Evolutionary conservation across 2,888 invertebrate genomes (phyloP).

Genomic region (Labia minor): DNA sequence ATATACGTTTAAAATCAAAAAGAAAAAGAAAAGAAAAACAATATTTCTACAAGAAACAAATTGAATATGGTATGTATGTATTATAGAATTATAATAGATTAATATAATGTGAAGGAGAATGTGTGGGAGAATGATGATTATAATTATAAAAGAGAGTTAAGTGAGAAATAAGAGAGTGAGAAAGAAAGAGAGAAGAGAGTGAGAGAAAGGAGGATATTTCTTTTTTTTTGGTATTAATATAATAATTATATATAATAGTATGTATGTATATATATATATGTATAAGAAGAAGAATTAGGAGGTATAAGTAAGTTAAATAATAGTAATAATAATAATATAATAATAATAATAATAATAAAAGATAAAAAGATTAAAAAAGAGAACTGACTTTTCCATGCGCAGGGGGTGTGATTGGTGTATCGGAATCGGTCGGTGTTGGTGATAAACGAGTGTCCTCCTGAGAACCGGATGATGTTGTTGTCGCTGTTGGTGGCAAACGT

Average conservation of each 20-base stretch:
- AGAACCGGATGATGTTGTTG: not conserved
- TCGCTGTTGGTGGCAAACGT: conserved; percentile 51
- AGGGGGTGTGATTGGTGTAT: conserved; percentile 46
- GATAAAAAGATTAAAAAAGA: conserved; percentile 33
- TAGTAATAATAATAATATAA: conserved; percentile 16
- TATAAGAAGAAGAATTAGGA: too few relatives aligned
- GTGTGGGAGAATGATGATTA: too few relatives aligned
- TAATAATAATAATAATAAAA: not conserved
- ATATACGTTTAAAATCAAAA: too few relatives aligned
- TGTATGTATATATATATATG: too few relatives aligned
- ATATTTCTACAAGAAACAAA: conserved; percentile 21
- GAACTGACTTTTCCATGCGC: conserved; percentile 61
- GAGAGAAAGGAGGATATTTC: conserved; percentile 15
- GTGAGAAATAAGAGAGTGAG: not conserved
- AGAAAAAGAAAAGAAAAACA: conserved; percentile 22
- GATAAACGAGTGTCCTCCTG: conserved; percentile 47
- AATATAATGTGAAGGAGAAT: too few relatives aligned
- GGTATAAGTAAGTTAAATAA: conserved; percentile 18
- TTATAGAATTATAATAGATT: too few relatives aligned
- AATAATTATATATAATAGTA: too few relatives aligned
- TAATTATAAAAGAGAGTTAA: conserved; percentile 17
- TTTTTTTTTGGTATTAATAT: not conserved
- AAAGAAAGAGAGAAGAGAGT: conserved; percentile 18
- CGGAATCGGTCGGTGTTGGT: conserved; percentile 44
- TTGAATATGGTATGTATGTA: too few relatives aligned